A percentile compares a stretch with the other conserved stretches of the same genome.
phyloP scores from a whole-genome alignment of 2,797 vertebrate genomes.

The Falco biarmicus region DNA sequence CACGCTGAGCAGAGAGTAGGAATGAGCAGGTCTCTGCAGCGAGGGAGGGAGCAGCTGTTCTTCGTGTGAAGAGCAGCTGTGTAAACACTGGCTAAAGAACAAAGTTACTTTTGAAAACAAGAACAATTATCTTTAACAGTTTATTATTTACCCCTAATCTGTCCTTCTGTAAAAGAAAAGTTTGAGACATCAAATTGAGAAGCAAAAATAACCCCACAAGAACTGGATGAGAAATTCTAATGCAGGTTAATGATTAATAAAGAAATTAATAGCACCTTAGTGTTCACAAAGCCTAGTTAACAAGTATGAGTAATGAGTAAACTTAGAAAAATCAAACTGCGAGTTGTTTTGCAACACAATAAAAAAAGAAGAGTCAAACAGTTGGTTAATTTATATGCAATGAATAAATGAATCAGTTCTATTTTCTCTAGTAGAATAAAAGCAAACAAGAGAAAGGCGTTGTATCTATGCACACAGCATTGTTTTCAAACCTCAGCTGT shows the following conservation, averaged over 20 bases:
- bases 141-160: not conserved
- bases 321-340: constrained; percentile 17
- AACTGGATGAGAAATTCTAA: not conserved
- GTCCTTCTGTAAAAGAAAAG: not conserved
- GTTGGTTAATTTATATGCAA: constrained; percentile 45
- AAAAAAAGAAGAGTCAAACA: constrained; percentile 29
- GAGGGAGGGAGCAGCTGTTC: not conserved
- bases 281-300: not conserved
- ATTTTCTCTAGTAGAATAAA: constrained; percentile 25
- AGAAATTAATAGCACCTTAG: not conserved
- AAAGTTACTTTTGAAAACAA: not conserved
- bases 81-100: not conserved
- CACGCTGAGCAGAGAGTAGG: not conserved
- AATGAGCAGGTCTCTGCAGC: fast-evolving
- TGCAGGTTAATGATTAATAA: not conserved
- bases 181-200: not conserved
- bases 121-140: not conserved
- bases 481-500: constrained; percentile 47
- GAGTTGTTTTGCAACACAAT: not conserved
- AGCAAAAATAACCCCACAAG: not conserved
- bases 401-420: constrained; percentile 41
- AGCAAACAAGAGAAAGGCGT: constrained; percentile 9
- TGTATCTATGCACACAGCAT: not conserved
- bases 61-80: not conserved
- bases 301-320: not conserved